Evolutionary conservation across 2,113 vertebrate species (phyloP).

Genomic region (Thamnophis sirtalis): DNA sequence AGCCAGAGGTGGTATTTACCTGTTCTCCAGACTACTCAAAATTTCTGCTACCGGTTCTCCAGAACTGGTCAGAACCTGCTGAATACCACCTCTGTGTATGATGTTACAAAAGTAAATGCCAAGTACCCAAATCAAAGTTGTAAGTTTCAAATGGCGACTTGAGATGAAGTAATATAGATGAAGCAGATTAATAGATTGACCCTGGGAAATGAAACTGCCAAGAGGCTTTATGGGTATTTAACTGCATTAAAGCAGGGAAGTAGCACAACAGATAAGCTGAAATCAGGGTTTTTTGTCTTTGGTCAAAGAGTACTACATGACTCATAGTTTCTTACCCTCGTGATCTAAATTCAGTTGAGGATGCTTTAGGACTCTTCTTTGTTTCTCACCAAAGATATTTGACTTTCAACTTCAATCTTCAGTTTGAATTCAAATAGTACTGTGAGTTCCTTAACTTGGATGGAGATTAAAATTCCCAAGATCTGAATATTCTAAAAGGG

Average conservation of each 20-base stretch:
- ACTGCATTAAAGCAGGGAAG: background rate
- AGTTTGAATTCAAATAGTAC: background rate
- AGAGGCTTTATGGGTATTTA: background rate
- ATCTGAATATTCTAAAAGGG: background rate
- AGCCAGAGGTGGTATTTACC: no score
- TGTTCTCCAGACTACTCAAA: no score
- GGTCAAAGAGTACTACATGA: background rate
- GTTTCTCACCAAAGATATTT: background rate
- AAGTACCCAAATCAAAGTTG: background rate
- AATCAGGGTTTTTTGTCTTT: background rate
- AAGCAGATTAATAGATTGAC: background rate
- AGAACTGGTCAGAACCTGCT: no score
- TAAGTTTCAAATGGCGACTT: background rate
- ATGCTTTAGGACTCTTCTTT: background rate
- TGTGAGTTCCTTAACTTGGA: background rate
- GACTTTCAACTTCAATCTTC: background rate
- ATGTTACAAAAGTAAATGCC: background rate
- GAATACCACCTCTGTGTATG: background rate
- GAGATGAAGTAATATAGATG: background rate
- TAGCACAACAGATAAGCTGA: background rate
- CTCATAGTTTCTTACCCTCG: background rate
- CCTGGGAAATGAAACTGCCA: background rate
- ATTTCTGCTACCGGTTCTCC: no score
- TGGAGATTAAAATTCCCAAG: background rate
- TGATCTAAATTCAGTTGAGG: background rate